Base-by-base conservation (phyloP, 2,888 invertebrate species). In the Philonicus albiceps region DNA sequence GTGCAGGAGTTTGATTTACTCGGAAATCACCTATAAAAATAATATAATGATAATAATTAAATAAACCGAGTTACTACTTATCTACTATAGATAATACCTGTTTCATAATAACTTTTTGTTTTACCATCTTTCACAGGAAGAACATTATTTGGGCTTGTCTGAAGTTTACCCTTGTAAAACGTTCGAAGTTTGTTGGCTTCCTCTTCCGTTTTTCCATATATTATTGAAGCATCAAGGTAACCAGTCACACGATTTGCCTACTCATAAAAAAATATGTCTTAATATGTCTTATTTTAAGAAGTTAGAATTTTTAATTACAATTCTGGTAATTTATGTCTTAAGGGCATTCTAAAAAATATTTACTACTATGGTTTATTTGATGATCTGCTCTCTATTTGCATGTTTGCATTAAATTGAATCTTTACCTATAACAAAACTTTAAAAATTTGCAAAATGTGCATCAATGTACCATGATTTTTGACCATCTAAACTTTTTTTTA, bases 1-100 rank as follows among this genome's bases (percentile, higher is more conserved):
- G 89, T 0, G 93, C 93, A 1, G 94, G 94, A 0, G 93, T 93
- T 89, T 94, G 94, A 90, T 94, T 94, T 8, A 93, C 92, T 87
- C 94, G 92, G 40, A 88, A 89, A 88, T 94, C 94, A 86, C 94
- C 94, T 94, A n/a, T 19, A 19, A 88, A 2, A 7, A 88, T 89
- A 88, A 80, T 94, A n/a, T 19, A 19, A 88, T 2, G 6, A 88
- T 89, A 88, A 80, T 30, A 80, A 53, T 75, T 55, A 83, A 76
- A 34, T 31, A n/a, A 49, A 49, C 1, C 3, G 0, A 13, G 34
- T 31, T 34, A 6, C 22, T 55, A 76, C 74, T 22, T 64, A 53
- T 34, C 13, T 53, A 22, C 73, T 22, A 40, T 3, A 4, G 19
- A 8, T 1, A 34, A 16, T 91, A 93, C 93, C 93, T 88, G 93